Base-by-base conservation (phyloP, 2,113 vertebrate species). In the Toxotes chatareus region DNA sequence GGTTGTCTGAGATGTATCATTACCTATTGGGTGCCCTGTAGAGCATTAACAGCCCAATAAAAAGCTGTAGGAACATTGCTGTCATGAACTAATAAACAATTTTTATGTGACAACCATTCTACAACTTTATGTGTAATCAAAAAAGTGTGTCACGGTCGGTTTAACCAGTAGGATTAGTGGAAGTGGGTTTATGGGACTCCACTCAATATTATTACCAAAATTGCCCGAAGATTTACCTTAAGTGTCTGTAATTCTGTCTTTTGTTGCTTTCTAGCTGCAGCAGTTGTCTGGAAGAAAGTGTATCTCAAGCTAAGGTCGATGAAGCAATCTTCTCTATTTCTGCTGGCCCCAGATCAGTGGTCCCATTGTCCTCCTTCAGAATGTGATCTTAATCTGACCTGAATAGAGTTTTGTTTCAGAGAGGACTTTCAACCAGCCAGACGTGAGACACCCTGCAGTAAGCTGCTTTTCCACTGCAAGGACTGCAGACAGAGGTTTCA, bases 331-430 rank as follows among this genome's bases (percentile, higher is more conserved):
- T 89, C 89, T 93, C 89, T 80, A 63, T 93, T 92, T 84, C 86
- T 84, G 67, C 85, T 83, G 71, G 76, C 73, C 83, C 51, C 63
- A 91, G 82, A 92, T 92, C 90, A 94, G 87, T 88, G 85, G 79
- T 69, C 76, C 70, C 80, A 91, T 91, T 93, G 88, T 93, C 84
- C 90, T 79, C 66, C 76, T 12, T 79, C 88, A 91, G 92, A 93
- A 94, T 92, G 88, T 76, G 92, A 93, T 93, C 92, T 94, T 93
- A 91, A 93, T 91, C 92, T 93, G 78, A 72, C 76, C 87, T 91
- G 92, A 94, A 93, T 92, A 31, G 86, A 80, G 90, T 88, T 86
- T 90, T 90, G 82, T 94, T 93, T 87, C 77, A 86, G 62, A 27
- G 77, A 82, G 80, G 71, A 88, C 92, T 92, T 93, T 92, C 80